phyloP scores from a whole-genome alignment of 1,140 invertebrate genomes.

The Aradophagus sp. region DNA sequence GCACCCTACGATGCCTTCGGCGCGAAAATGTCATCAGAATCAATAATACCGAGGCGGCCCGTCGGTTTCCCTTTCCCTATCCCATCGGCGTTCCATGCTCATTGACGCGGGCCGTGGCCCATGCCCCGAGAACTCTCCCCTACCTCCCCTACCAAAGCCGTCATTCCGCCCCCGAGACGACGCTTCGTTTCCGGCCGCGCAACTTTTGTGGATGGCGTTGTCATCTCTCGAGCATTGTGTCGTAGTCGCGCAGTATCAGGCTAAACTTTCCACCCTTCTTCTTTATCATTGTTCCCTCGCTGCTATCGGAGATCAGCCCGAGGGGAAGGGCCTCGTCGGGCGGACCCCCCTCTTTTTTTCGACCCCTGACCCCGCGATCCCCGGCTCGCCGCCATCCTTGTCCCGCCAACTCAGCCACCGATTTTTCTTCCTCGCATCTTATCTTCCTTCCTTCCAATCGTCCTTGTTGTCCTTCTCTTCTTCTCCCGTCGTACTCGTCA shows the following conservation, averaged over 20 bases:
- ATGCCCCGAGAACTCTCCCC: background rate
- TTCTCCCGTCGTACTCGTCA: constrained; percentile 22
- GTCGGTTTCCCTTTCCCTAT: constrained; percentile 42
- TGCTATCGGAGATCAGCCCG: constrained; percentile 56
- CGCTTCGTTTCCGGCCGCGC: constrained; percentile 57
- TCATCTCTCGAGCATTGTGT: constrained; percentile 60
- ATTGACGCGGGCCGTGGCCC: constrained; percentile 29
- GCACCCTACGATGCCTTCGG: constrained; percentile 59
- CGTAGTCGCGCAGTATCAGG: constrained; percentile 47
- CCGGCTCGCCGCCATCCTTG: background rate
- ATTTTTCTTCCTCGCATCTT: background rate
- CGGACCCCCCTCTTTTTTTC: constrained; percentile 6
- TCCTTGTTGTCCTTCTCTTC: background rate
- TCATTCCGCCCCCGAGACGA: constrained; percentile 59
- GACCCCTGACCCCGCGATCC: constrained; percentile 8
- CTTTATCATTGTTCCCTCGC: constrained; percentile 54
- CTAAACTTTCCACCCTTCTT: constrained; percentile 63
- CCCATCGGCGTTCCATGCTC: constrained; percentile 52
- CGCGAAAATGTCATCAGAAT: constrained; percentile 70
- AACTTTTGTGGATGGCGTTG: constrained; percentile 61
- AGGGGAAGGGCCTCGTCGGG: constrained; percentile 48
- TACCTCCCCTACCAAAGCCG: constrained; percentile 22
- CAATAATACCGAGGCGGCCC: constrained; percentile 61
- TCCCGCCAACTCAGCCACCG: background rate
- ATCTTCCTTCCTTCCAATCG: background rate